Conservation (phyloP, 2,113 vertebrate species). For the Zosterops hypoxanthus region DNA sequence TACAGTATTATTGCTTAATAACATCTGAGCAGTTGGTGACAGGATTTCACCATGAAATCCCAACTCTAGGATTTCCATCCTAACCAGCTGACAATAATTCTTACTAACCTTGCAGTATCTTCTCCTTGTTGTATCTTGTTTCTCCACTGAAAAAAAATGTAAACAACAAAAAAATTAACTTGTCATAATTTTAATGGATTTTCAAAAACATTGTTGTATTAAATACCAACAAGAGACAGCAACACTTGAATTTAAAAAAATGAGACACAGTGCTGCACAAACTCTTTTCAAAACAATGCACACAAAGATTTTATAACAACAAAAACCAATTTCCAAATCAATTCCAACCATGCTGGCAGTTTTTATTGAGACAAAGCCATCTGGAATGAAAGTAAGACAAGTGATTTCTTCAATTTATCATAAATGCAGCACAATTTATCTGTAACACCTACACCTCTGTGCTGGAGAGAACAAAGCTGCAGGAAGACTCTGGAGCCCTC, state of each 20-base stretch:
- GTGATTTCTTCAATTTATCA: background rate
- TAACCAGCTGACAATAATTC: background rate
- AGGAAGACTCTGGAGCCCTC: background rate
- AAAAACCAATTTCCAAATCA: background rate
- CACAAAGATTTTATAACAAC: background rate
- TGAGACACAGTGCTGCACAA: background rate
- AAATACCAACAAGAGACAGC: background rate
- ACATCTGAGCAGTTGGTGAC: background rate
- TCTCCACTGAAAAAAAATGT: conserved; percentile 83
- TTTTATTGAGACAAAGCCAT: background rate
- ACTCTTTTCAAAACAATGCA: background rate
- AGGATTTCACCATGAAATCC: background rate
- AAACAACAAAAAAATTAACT: background rate
- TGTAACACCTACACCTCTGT: background rate
- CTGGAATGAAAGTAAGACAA: background rate
- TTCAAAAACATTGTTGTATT: background rate
- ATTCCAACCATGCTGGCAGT: background rate
- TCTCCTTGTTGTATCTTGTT: conserved; percentile 92
- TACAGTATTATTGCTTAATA: background rate
- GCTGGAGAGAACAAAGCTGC: background rate
- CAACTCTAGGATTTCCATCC: background rate
- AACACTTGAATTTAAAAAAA: background rate
- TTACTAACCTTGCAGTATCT: conserved; percentile 90
- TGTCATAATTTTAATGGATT: background rate
- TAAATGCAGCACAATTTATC: background rate